Percentiles rank a stretch among this genome's conserved stretches.
Conservation (phyloP, 2,113 vertebrate species). For the Melanocharis versteri region DNA sequence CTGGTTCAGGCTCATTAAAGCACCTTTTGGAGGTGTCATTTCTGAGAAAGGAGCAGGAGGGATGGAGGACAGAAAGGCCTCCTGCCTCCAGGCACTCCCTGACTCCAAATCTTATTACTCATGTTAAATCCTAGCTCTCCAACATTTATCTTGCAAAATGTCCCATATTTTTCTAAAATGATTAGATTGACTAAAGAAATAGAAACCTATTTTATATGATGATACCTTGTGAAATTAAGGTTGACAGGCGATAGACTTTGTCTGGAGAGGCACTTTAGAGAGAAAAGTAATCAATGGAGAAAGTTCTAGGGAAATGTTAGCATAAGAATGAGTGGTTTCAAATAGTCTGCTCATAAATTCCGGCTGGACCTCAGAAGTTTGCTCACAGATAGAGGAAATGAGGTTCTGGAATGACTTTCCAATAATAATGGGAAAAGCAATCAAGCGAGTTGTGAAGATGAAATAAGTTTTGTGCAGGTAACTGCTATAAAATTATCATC, state of each 20-base stretch:
- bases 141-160: conserved; percentile 2
- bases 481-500: neutral
- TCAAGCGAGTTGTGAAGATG: neutral
- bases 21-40: neutral
- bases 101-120: neutral
- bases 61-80: neutral
- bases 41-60: neutral
- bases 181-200: conserved; percentile 23
- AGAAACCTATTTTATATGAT: neutral
- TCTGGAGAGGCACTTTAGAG: conserved; percentile 12
- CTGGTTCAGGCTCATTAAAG: neutral
- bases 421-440: conserved; percentile 31
- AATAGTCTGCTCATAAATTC: conserved; percentile 45
- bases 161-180: neutral
- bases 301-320: conserved; percentile 30
- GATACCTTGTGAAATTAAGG: conserved; percentile 30
- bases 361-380: conserved; percentile 12
- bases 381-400: conserved; percentile 44
- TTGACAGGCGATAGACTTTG: conserved; percentile 10
- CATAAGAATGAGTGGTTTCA: conserved; percentile 27
- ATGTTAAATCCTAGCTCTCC: neutral
- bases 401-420: conserved; percentile 25
- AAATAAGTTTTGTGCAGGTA: neutral
- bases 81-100: neutral
- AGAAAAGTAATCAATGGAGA: conserved; percentile 43